Conservation (phyloP, 1,140 invertebrate genomes). For the Drosophila chauvacae region DNA sequence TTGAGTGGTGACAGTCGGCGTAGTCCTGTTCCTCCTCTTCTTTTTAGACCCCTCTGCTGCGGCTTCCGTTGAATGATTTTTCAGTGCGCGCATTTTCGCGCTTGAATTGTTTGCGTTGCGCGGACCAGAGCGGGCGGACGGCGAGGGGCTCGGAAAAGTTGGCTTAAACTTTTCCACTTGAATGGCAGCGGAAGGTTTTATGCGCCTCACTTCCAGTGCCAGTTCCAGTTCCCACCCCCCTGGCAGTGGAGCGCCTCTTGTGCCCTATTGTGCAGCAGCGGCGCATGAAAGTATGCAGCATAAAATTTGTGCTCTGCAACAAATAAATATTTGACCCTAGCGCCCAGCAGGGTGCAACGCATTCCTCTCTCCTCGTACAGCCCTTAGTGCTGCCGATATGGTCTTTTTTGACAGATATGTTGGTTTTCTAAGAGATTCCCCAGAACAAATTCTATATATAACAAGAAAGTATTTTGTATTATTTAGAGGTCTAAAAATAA, state of each 20-base stretch:
- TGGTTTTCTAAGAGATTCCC: not conserved
- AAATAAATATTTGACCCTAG: constrained; percentile 75
- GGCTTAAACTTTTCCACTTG: constrained; percentile 82
- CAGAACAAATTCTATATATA: not conserved
- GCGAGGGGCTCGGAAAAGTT: constrained; percentile 57
- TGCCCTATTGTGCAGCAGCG: constrained; percentile 61
- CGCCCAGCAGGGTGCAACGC: constrained; percentile 17
- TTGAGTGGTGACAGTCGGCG: constrained; percentile 50
- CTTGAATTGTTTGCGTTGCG: constrained; percentile 47
- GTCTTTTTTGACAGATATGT: not conserved
- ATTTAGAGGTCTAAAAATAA: no score
- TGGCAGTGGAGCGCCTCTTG: constrained; percentile 14
- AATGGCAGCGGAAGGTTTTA: constrained; percentile 81
- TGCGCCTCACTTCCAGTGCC: constrained; percentile 50
- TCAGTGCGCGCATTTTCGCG: constrained; percentile 66
- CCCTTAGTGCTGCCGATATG: not conserved
- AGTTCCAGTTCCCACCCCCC: constrained; percentile 4
- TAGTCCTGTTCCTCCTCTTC: constrained; percentile 26
- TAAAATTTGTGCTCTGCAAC: constrained; percentile 73
- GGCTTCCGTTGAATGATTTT: constrained; percentile 63
- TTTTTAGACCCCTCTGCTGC: constrained; percentile 1
- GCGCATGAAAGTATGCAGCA: constrained; percentile 79
- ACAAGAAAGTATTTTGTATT: not conserved
- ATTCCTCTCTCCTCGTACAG: constrained; percentile 3
- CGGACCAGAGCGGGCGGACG: constrained; percentile 1